Conservation (phyloP, 2,888 invertebrate species). For the Nesidiocoris tenuis region DNA sequence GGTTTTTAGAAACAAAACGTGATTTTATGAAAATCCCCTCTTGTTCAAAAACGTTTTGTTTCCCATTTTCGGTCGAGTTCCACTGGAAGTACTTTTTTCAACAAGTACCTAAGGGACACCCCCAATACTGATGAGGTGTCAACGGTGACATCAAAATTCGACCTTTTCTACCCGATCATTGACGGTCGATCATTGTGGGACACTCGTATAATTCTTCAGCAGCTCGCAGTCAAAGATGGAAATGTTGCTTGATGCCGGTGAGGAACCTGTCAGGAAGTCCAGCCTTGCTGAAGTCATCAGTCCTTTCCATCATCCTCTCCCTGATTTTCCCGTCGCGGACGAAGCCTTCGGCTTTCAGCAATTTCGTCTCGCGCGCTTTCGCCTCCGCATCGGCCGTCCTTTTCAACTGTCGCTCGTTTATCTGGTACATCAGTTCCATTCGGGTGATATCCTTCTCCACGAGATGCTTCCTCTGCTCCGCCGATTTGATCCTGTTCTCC, state of each 20-base stretch:
- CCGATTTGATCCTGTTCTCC: conserved; percentile 19
- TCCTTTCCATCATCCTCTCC: conserved; percentile 29
- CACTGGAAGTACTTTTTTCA: too few species aligned
- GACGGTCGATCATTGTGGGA: too few species aligned
- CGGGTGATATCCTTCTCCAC: conserved; percentile 34
- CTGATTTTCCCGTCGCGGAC: conserved; percentile 23
- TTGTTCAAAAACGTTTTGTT: too few species aligned
- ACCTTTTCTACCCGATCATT: too few species aligned
- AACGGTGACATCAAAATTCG: too few species aligned
- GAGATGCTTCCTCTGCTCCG: conserved; percentile 22
- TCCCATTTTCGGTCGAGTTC: too few species aligned
- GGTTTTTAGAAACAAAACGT: too few species aligned
- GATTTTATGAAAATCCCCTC: too few species aligned
- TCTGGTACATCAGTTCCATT: conserved; percentile 38
- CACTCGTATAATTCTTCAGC: too few species aligned
- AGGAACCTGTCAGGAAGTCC: conserved; percentile 34
- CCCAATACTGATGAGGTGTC: too few species aligned
- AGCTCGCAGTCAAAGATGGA: conserved; percentile 1
- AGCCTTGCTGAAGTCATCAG: conserved; percentile 27
- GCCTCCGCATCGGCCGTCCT: not conserved
- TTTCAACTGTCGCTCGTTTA: conserved; percentile 26
- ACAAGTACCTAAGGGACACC: too few species aligned
- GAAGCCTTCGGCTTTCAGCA: conserved; percentile 30
- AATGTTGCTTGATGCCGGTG: conserved; percentile 12
- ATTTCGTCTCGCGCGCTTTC: conserved; percentile 9